Evolutionary conservation across 2,888 invertebrate genomes (phyloP).

Genomic region (Odontocerum albicorne): DNA sequence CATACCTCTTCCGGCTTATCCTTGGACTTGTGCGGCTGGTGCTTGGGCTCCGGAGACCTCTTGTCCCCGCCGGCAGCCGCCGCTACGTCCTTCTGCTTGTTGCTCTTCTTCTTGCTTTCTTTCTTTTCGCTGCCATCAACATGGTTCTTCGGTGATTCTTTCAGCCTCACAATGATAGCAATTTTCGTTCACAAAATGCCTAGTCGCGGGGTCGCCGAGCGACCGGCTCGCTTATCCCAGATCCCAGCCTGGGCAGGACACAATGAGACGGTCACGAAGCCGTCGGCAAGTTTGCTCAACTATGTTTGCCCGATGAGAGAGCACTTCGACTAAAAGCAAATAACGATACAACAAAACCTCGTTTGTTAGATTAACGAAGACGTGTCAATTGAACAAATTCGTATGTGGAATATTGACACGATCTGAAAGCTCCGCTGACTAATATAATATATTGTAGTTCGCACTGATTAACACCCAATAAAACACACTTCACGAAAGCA

Average conservation of each 20-base stretch:
- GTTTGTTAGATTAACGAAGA: constrained; percentile 7
- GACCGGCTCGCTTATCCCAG: constrained; percentile 11
- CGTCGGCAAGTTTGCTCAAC: background rate
- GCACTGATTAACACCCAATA: constrained; percentile 14
- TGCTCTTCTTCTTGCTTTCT: constrained; percentile 65
- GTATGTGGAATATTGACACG: constrained; percentile 3
- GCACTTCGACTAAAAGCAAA: background rate
- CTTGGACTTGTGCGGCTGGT: constrained; percentile 44
- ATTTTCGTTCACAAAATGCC: constrained; percentile 41
- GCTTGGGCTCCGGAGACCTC: constrained; percentile 39
- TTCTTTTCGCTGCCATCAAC: constrained; percentile 62
- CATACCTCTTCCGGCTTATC: constrained; percentile 47
- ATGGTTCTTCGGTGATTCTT: constrained; percentile 63
- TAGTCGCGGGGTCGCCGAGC: constrained; percentile 18
- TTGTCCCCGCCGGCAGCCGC: constrained; percentile 43
- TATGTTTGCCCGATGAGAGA: too few species aligned
- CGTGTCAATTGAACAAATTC: constrained; percentile 3
- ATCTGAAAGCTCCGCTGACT: constrained; percentile 7
- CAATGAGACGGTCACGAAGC: background rate
- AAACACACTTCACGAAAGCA: too few species aligned
- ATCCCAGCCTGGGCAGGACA: background rate
- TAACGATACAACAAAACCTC: background rate
- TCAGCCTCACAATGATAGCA: constrained; percentile 70
- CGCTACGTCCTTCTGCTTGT: constrained; percentile 59
- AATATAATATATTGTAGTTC: constrained; percentile 6